A percentile compares a stretch with the other conserved stretches of the same genome.
phyloP scores from a whole-genome alignment of 2,888 invertebrate species.

The Lathronympha strigana region DNA sequence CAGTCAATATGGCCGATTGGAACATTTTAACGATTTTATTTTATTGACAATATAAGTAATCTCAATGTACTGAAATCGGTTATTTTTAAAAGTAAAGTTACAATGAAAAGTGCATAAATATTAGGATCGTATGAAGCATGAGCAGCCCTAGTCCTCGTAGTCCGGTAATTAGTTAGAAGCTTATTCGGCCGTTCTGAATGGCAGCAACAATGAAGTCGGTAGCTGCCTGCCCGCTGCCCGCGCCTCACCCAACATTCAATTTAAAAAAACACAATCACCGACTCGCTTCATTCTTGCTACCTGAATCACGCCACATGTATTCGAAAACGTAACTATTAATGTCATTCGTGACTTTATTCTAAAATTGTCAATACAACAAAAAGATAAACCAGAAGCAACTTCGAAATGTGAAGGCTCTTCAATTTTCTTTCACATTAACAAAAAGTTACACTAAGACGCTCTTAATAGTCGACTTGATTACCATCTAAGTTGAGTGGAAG shows the following conservation, averaged over 20 bases:
- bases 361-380: constrained; percentile 7
- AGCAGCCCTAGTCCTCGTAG: constrained; percentile 61
- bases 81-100: no score
- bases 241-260: constrained; percentile 66
- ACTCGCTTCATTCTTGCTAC: constrained; percentile 35
- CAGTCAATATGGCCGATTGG: no score
- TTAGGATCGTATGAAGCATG: not conserved
- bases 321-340: constrained; percentile 19
- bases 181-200: constrained; percentile 70
- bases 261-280: constrained; percentile 64
- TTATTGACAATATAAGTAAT: no score
- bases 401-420: constrained; percentile 60
- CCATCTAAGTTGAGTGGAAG: constrained; percentile 82
- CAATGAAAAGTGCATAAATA: not conserved
- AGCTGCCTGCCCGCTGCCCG: constrained; percentile 57
- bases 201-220: constrained; percentile 71
- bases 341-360: constrained; percentile 22
- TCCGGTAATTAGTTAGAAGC: constrained; percentile 72
- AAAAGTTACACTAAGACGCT: constrained; percentile 78
- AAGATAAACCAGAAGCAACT: constrained; percentile 45
- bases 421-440: constrained; percentile 65
- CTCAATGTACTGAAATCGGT: no score
- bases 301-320: constrained; percentile 25
- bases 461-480: constrained; percentile 81
- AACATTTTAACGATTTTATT: no score